Base-by-base conservation (phyloP, 2,888 invertebrate genomes). In the Cremastinae sp. region DNA sequence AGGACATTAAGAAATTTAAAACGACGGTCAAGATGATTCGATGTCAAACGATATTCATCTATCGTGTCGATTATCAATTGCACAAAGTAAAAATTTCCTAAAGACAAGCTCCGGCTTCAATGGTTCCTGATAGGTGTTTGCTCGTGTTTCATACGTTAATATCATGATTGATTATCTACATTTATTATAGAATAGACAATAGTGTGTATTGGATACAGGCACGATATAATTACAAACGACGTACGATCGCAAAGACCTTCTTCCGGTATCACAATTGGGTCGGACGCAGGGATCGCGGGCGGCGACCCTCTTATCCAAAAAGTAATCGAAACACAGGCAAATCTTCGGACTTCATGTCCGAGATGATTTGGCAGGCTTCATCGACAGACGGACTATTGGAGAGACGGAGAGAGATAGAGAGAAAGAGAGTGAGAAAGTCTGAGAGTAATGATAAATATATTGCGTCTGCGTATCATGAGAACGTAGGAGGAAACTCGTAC, bases 221-320 rank as follows among this genome's bases (percentile, higher is more conserved):
- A 88, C 88, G 82, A 87, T 88, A 87, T 86, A 87, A 86, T 85
- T 87, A 86, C 87, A 86, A 85, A 86, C 83, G 84, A 86, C 80
- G 80, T 82, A 84, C 84, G 84, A 87, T 86, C 83, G 28, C 84
- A 86, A 86, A 84, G 80, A 83, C 82, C 84, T 79, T 70, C 62
- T 70, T 79, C 80, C 80, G 84, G 85, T 87, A 87, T 87, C 87
- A 87, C 87, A 87, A 87, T 87, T 82, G 81, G 81, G 70, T 82
- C 79, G 83, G 81, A 68, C 61, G 28, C 54, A 22, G 68, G 61
- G 53, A 61, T 53, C 56, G 43, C 22, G 41, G 8, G 53, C 18
- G 8, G 53, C 18, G 70, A 75, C 58, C 56, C 79, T 49, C 71
- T 61, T 38, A 53, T 69, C 59, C 78, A 66, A 71, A 65, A 61